Percentiles rank a stretch among this genome's conserved stretches.
Conservation (phyloP, 2,888 invertebrate species). For the Drosophila antonietae region DNA sequence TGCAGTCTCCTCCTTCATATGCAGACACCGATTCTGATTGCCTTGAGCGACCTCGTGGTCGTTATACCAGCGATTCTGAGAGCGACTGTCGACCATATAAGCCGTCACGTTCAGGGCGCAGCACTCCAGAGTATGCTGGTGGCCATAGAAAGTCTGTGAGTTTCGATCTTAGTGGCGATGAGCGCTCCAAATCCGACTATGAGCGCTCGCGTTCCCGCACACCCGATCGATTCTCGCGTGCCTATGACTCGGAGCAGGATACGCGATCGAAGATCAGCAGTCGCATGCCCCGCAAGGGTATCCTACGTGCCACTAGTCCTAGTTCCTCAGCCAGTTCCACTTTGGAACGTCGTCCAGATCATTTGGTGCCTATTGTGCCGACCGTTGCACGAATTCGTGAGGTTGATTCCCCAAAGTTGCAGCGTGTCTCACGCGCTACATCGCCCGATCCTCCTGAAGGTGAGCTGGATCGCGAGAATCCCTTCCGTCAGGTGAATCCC, state of each 20-base stretch:
- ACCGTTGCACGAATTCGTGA: constrained; percentile 83
- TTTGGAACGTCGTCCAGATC: constrained; percentile 78
- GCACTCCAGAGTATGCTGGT: constrained; percentile 79
- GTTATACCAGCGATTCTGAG: constrained; percentile 82
- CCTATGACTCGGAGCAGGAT: constrained; percentile 84
- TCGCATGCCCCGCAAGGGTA: constrained; percentile 82
- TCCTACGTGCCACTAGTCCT: constrained; percentile 83
- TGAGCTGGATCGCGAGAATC: constrained; percentile 84
- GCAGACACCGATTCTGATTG: constrained; percentile 79
- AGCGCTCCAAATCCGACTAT: constrained; percentile 82
- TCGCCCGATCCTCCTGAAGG: constrained; percentile 53
- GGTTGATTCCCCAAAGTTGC: constrained; percentile 81
- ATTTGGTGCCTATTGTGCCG: constrained; percentile 75
- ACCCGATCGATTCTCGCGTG: constrained; percentile 58
- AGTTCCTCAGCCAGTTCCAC: constrained; percentile 80
- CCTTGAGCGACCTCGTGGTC: constrained; percentile 68
- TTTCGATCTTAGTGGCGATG: constrained; percentile 84
- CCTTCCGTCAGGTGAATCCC: constrained; percentile 75
- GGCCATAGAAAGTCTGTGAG: constrained; percentile 84
- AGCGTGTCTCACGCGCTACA: constrained; percentile 67
- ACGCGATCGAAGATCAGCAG: constrained; percentile 50
- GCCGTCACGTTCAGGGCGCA: constrained; percentile 79
- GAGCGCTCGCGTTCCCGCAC: constrained; percentile 77
- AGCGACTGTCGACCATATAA: constrained; percentile 75
- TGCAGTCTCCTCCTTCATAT: constrained; percentile 69